phyloP scores from a whole-genome alignment of 2,888 invertebrate species.

The Perizoma affinitatum region DNA sequence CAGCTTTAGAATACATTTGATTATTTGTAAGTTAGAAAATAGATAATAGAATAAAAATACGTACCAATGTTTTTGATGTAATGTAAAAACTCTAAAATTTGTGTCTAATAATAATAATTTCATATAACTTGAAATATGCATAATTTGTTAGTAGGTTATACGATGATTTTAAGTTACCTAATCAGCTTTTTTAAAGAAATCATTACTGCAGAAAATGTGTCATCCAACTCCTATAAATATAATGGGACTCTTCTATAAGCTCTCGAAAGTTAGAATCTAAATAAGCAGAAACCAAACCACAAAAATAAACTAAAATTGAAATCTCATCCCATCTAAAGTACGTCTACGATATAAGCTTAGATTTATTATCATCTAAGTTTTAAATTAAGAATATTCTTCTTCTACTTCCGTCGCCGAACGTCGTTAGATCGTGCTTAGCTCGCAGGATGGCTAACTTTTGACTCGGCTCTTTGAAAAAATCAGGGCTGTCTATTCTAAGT shows the following conservation, averaged over 20 bases:
- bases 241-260: too few species aligned
- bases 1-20: background rate
- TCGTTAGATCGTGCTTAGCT: slow-evolving; percentile 55
- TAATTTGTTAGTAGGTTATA: too few species aligned
- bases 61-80: too few species aligned
- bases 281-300: slow-evolving; percentile 6
- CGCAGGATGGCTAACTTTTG: slow-evolving; percentile 56
- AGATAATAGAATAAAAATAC: background rate
- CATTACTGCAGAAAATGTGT: too few species aligned
- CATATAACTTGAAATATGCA: too few species aligned
- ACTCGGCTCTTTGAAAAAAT: slow-evolving; percentile 52
- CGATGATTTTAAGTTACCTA: too few species aligned
- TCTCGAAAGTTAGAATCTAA: too few species aligned
- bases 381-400: slow-evolving; percentile 46
- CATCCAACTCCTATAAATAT: too few species aligned
- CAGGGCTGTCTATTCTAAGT: slow-evolving; percentile 54
- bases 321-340: slow-evolving; percentile 28
- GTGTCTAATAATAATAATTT: too few species aligned
- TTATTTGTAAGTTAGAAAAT: background rate
- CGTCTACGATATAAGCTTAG: slow-evolving; percentile 28
- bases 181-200: too few species aligned
- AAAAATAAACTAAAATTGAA: slow-evolving; percentile 17
- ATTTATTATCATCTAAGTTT: slow-evolving; percentile 37
- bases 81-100: too few species aligned
- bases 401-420: slow-evolving; percentile 48